A percentile compares a stretch with the other conserved stretches of the same genome.
Evolutionary conservation across 2,888 invertebrate species (phyloP).

Genomic region (Melinaea menophilus): DNA sequence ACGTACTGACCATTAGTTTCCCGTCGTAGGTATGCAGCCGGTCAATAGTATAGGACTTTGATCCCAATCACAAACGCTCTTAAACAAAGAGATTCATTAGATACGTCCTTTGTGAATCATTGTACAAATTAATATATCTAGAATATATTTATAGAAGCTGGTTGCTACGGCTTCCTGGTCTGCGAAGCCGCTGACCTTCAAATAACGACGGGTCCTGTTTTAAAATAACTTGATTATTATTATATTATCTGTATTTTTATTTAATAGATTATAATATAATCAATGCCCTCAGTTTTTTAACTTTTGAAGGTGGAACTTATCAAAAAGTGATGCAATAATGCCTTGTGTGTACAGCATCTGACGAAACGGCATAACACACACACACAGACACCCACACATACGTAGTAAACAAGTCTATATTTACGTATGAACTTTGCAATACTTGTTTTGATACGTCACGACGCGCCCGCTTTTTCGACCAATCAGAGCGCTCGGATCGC

Average conservation of each 20-base stretch:
- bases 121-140: neutral
- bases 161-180: constrained; percentile 4
- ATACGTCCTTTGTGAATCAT: neutral
- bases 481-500: constrained; percentile 55
- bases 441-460: constrained; percentile 30
- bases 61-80: neutral
- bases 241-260: neutral
- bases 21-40: no score
- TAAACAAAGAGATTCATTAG: neutral
- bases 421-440: constrained; percentile 12
- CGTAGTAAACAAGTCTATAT: constrained; percentile 42
- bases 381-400: constrained; percentile 9
- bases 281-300: no score
- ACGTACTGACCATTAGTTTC: no score
- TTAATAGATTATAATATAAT: neutral
- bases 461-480: constrained; percentile 69
- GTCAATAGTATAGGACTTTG: neutral
- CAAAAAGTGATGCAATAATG: constrained; percentile 44
- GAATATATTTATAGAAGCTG: neutral
- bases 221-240: neutral
- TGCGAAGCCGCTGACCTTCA: neutral
- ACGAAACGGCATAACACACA: constrained; percentile 39
- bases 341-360: constrained; percentile 51
- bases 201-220: neutral
- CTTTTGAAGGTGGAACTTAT: neutral